phyloP scores from a whole-genome alignment of 2,113 vertebrate genomes.

The Pachycephala philippinensis region DNA sequence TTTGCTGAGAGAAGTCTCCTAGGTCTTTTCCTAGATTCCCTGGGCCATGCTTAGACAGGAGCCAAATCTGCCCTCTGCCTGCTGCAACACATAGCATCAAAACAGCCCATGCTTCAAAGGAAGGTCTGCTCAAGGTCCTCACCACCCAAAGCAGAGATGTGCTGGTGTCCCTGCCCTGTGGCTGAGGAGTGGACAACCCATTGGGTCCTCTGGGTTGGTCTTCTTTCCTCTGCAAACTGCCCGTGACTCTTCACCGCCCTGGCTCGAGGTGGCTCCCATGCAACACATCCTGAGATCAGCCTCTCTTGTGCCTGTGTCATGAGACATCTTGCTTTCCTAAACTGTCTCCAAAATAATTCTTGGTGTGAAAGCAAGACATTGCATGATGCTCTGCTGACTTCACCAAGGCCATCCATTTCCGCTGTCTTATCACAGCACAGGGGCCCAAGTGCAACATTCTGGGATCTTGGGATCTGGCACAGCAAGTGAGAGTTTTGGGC shows the following conservation, averaged over 20 bases:
- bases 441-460: accelerated
- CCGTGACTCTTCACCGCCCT: accelerated
- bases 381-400: background rate
- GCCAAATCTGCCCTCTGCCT: accelerated
- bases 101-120: background rate
- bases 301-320: background rate
- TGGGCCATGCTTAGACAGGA: background rate
- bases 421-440: background rate
- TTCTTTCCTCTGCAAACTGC: background rate
- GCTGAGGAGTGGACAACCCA: background rate
- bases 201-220: background rate
- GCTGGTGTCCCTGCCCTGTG: background rate
- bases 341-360: background rate
- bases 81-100: accelerated
- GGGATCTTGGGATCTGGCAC: background rate
- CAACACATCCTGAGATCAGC: accelerated
- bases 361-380: background rate
- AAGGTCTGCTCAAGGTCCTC: background rate
- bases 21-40: background rate
- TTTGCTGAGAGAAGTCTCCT: background rate
- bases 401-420: background rate
- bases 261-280: accelerated
- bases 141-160: background rate
- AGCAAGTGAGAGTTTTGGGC: background rate
- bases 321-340: background rate